Evolutionary conservation across 2,113 vertebrate species (phyloP).

Genomic region (Leptodactylus fuscus): DNA sequence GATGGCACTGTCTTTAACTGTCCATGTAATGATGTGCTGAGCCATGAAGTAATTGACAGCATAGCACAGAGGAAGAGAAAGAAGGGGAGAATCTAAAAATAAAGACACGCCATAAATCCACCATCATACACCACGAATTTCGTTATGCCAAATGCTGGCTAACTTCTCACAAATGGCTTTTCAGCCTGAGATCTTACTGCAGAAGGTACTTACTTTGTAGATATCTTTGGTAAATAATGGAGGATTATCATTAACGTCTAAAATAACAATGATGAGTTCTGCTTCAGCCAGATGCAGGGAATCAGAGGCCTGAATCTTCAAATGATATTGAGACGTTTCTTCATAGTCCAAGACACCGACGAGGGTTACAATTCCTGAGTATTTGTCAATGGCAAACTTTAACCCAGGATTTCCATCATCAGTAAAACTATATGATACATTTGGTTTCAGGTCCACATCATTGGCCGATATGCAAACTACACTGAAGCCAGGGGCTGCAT

Average conservation of each 20-base stretch:
- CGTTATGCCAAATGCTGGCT: neutral
- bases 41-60: too few relatives aligned
- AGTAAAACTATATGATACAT: conserved; percentile 82
- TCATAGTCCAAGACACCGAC: conserved; percentile 84
- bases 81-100: too few relatives aligned
- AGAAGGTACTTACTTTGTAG: conserved; percentile 78
- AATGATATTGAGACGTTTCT: conserved; percentile 70
- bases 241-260: conserved; percentile 90
- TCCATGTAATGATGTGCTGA: too few relatives aligned
- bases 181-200: too few relatives aligned
- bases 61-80: too few relatives aligned
- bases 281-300: conserved; percentile 80
- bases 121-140: neutral
- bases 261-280: conserved; percentile 75
- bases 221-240: conserved; percentile 83
- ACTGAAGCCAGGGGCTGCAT: conserved; percentile 79
- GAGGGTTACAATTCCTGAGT: conserved; percentile 80
- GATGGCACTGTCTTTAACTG: too few relatives aligned
- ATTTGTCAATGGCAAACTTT: conserved; percentile 81
- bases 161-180: neutral
- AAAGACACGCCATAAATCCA: too few relatives aligned
- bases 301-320: conserved; percentile 82
- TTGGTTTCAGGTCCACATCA: conserved; percentile 83
- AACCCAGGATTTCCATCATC: conserved; percentile 69
- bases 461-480: conserved; percentile 81